Evolutionary conservation across 2,888 invertebrate genomes (phyloP).

Genomic region (Aspidiotus rigidus): DNA sequence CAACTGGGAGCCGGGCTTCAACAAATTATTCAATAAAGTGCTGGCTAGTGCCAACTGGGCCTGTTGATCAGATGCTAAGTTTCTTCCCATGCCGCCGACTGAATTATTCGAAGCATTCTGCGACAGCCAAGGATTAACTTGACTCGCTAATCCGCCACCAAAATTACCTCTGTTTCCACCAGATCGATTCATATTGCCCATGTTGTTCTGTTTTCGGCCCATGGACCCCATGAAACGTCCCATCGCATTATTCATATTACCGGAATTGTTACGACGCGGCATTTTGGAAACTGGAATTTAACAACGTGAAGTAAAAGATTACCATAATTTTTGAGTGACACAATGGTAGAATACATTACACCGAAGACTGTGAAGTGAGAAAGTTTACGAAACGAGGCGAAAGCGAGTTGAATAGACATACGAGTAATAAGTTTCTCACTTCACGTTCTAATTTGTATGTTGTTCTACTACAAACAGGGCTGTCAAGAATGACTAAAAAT

Average conservation of each 20-base stretch:
- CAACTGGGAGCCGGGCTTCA: slow-evolving; percentile 11
- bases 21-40: slow-evolving; percentile 27
- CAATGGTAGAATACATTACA: too few relatives aligned
- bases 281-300: too few relatives aligned
- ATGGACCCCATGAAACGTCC: not conserved
- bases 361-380: too few relatives aligned
- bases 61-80: slow-evolving; percentile 22
- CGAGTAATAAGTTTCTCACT: too few relatives aligned
- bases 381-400: too few relatives aligned
- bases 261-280: not conserved
- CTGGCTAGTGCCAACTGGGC: slow-evolving; percentile 30
- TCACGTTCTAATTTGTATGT: too few relatives aligned
- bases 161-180: slow-evolving; percentile 6
- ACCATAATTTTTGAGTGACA: too few relatives aligned
- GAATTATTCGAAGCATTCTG: slow-evolving; percentile 2
- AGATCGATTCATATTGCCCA: not conserved
- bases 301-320: too few relatives aligned
- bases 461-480: too few relatives aligned
- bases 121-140: slow-evolving; percentile 28
- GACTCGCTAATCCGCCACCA: slow-evolving; percentile 9
- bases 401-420: too few relatives aligned
- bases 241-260: not conserved
- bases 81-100: not conserved
- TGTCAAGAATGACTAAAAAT: too few relatives aligned
- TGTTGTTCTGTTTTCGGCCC: not conserved